Base-by-base conservation (phyloP, 2,797 vertebrate genomes). In the Pygocentrus nattereri region DNA sequence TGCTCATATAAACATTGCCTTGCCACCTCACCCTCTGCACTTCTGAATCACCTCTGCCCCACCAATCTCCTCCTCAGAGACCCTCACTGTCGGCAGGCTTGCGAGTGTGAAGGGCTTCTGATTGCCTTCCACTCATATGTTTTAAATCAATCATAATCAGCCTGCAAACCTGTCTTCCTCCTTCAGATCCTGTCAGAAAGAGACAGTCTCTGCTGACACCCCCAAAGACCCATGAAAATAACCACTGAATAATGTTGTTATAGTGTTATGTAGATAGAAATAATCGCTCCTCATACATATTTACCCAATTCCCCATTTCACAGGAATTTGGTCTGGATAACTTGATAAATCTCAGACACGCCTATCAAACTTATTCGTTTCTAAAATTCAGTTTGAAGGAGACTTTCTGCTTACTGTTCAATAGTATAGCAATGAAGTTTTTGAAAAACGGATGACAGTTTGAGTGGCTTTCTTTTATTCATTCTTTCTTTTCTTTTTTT, bases 1-100 rank as follows among this genome's bases (percentile, higher is more conserved):
- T 86, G 78, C 87, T 91, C 83, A 61, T 41, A 74, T 71, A 89
- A 90, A 87, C 84, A 87, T 86, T 84, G 80, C 78, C 75, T 82
- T 79, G 56, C 73, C 27, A 75, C 71, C 76, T 74, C 70, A 49
- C 16, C 52, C 67, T 58, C 68, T 79, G 69, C 77, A 62, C 71
- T 62, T 71, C 69, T 21, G 1, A 76, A 0, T 58, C 50, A 80
- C n/a, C 50, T 23, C 18, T 31, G 23, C 18, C 69, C 54, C 74
- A 19, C 38, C 49, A 80, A 18, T 80, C 71, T 75, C 75, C 72
- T 82, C 73, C 71, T 61, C 64, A 6, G 34, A 62, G 81, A 64
- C 67, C 61, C 77, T 56, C 31, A 16, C 31, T 67, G 5, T 15
- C 61, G 3, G 67, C 27, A 44, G 50, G 27, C 25, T 21, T 30